phyloP scores from a whole-genome alignment of 2,888 invertebrate genomes.

The Xylophagus ater region DNA sequence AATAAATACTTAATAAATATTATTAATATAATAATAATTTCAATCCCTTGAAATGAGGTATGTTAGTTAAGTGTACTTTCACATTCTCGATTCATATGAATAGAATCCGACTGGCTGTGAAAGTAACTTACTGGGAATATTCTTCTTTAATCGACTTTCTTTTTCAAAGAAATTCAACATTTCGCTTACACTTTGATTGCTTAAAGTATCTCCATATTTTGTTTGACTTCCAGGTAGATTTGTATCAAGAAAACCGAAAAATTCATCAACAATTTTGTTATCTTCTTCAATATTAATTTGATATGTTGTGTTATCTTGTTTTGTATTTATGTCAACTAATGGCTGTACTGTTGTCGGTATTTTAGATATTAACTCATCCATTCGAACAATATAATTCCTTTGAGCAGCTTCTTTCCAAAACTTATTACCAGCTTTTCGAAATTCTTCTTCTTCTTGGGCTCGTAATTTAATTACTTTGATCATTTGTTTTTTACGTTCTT shows the following conservation, averaged over 20 bases:
- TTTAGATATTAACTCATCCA: conserved; percentile 44
- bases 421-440: conserved; percentile 51
- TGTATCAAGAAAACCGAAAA: conserved; percentile 51
- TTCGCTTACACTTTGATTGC: conserved; percentile 35
- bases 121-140: conserved; percentile 35
- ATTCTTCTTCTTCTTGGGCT: conserved; percentile 47
- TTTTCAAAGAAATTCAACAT: conserved; percentile 38
- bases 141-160: conserved; percentile 30
- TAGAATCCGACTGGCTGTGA: conserved; percentile 33
- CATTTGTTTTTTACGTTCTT: too few relatives aligned
- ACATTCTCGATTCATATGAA: conserved; percentile 23
- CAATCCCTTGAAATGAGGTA: too few relatives aligned
- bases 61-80: too few relatives aligned
- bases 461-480: conserved; percentile 29
- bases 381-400: conserved; percentile 55
- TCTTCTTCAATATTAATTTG: conserved; percentile 42
- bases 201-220: conserved; percentile 7
- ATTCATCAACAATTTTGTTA: conserved; percentile 53
- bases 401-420: conserved; percentile 58
- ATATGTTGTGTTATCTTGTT: conserved; percentile 24
- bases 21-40: conserved; percentile 1
- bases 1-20: conserved; percentile 1
- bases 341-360: conserved; percentile 29
- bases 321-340: conserved; percentile 30
- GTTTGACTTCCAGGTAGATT: conserved; percentile 9